Evolutionary conservation across 2,797 vertebrate species (phyloP), one percentile per base, ranked within the genome.

Genomic region (Malurus leucopterus): DNA sequence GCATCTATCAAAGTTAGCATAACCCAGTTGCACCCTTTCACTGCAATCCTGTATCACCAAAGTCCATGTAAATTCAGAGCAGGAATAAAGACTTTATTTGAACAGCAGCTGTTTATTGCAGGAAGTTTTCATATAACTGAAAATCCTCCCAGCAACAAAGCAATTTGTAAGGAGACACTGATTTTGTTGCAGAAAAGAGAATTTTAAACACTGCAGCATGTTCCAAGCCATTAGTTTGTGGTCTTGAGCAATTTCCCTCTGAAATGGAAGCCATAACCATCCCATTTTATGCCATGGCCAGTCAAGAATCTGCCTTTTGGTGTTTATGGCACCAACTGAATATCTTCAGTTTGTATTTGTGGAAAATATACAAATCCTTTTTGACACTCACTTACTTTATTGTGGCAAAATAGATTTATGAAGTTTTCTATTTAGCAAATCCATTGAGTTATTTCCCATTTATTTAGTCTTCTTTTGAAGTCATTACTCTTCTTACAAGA

Each of bases 391-490:
- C 38, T 46, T 40, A 55, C 6, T 70, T 71, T 43, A 73, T 58
- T 30, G 13, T 44, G 47, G 43, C 34, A 85, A 62, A 91, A 78
- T 15, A 77, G 38, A 30, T 49, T 26, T 2, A 29, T 41, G 24
- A 29, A 21, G 14, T 65, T 62, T 74, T 43, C 51, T 36, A 57
- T 88, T 85, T 70, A 57, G 75, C 38, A 86, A 74, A 11, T 43
- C 23, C 38, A 38, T 89, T 92, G 46, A 76, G 40, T 73, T 88
- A 72, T 83, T 94, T 94, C 32, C 32, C 38, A 64, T 86, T 84
- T 89, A 73, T 73, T 89, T 54, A 78, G 26, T 63, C 27, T 47
- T 91, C 61, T 70, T 76, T 91, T 76, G 49, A 95, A 93, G 51
- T 75, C 21, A 49, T 92, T 91, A 47, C n/a, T 88, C 44, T 79